phyloP scores from a whole-genome alignment of 2,113 vertebrate genomes.

The Irena cyanogastra region DNA sequence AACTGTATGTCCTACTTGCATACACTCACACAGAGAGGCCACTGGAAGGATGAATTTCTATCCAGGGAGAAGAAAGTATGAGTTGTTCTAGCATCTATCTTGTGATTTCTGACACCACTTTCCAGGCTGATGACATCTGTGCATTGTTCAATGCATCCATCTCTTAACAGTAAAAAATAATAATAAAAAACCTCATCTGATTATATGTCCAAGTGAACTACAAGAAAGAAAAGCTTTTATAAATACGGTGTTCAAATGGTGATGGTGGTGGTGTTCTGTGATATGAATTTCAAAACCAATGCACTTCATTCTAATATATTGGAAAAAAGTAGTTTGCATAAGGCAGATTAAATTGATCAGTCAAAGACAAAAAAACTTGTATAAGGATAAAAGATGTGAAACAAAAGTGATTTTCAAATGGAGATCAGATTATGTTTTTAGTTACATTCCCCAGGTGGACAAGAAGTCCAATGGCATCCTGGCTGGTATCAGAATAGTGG shows the following conservation, averaged over 20 bases:
- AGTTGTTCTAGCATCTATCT: not conserved
- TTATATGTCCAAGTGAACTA: not conserved
- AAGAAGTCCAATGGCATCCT: not conserved
- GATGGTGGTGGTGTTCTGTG: not conserved
- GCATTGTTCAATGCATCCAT: not conserved
- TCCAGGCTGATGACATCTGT: fast-evolving
- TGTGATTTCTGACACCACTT: not conserved
- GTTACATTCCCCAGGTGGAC: not conserved
- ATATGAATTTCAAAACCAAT: not conserved
- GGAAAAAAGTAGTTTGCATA: not conserved
- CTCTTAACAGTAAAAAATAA: not conserved
- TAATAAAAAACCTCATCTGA: not conserved
- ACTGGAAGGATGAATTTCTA: not conserved
- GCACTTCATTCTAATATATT: not conserved
- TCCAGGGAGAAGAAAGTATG: not conserved
- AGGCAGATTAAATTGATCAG: not conserved
- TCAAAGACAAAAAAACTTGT: not conserved
- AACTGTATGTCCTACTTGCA: not conserved
- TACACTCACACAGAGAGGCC: not conserved
- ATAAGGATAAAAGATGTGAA: not conserved
- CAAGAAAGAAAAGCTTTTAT: not conserved
- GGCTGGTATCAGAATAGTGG: not conserved
- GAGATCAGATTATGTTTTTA: not conserved
- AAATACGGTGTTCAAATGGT: not conserved
- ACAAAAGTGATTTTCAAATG: not conserved